phyloP scores from a whole-genome alignment of 2,888 invertebrate genomes.

The Siphonodentalium dalli region DNA sequence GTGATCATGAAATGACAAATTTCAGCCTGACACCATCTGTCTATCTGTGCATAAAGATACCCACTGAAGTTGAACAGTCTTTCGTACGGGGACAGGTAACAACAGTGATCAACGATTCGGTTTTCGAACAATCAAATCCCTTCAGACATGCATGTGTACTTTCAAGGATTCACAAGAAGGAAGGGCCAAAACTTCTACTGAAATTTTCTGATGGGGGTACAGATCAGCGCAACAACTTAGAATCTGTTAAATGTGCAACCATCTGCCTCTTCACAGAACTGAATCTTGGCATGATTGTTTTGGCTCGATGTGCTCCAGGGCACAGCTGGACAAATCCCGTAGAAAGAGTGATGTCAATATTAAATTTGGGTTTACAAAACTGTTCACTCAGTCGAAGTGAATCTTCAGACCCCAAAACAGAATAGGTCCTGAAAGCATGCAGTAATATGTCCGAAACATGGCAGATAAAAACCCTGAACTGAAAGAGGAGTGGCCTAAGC shows the following conservation, averaged over 20 bases:
- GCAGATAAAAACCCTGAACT: too few relatives aligned
- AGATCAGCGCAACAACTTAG: slow-evolving; percentile 17
- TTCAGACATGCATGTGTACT: slow-evolving; percentile 16
- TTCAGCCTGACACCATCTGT: slow-evolving; percentile 15
- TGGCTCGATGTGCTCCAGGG: slow-evolving; percentile 20
- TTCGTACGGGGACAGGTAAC: slow-evolving; percentile 18
- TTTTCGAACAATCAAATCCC: slow-evolving; percentile 12
- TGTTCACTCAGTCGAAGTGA: slow-evolving; percentile 1
- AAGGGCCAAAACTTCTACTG: background rate
- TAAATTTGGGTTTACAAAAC: slow-evolving; percentile 21
- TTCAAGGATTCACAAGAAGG: background rate
- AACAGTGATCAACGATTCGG: slow-evolving; percentile 15
- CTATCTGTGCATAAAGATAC: slow-evolving; percentile 2
- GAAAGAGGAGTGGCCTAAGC: background rate
- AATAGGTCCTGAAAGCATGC: slow-evolving; percentile 3
- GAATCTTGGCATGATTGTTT: slow-evolving; percentile 16
- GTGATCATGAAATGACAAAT: slow-evolving; percentile 18
- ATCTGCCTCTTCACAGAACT: slow-evolving; percentile 17
- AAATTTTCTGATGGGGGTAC: slow-evolving; percentile 17
- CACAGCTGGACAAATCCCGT: slow-evolving; percentile 26
- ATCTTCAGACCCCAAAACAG: too few relatives aligned
- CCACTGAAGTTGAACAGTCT: slow-evolving; percentile 5
- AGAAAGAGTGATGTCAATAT: slow-evolving; percentile 19
- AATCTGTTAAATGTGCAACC: slow-evolving; percentile 11
- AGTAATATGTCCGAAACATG: background rate